Evolutionary conservation across 2,888 invertebrate genomes (phyloP), one percentile per base, ranked within the genome.

Genomic region (Polymixis lichenea): DNA sequence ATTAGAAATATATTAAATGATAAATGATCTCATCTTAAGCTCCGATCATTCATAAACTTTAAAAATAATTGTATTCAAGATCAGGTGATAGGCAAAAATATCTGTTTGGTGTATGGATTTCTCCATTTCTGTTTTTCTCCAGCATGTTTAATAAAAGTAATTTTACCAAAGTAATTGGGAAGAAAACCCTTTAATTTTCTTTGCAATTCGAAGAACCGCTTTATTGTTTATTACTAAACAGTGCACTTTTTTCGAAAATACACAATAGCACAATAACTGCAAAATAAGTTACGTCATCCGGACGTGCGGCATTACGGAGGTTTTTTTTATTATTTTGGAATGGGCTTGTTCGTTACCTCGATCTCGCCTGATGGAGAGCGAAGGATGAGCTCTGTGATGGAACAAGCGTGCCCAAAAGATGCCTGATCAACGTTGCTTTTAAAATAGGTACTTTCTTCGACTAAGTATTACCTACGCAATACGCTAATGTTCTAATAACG

Each of bases 21-120:
- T 38, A 22, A 56, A 80, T 53, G 51, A 56, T 64, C 19, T 56
- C 6, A n/a, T 25, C 28, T 25, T 7, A 64, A n/a, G n/a, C n/a
- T n/a, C n/a, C n/a, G n/a, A n/a, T n/a, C n/a, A n/a, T n/a, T 65
- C 25, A 51, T 58, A 19, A 38, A 61, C 1, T 55, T 4, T 2
- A 46, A 60, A 28, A 1, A 60, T 46, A 32, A 17, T 28, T 72
- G 28, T 38, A 46, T 80, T 71, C 22, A 65, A 49, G 1, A 81
- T 60, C 5, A 7, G 11, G 3, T 38, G 49, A 19, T 64, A 22
- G 51, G 32, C 9, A 25, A 32, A 61, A 7, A 25, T 51, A 19
- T 43, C 2, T 46, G 5, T 43, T 22, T 58, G 13, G n/a, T n/a
- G 8, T 46, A 56, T 46, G 3, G n/a, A 22, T 51, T 72, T 64